A percentile compares a stretch with the other conserved stretches of the same genome.
Conservation (phyloP, 2,113 vertebrate species). For the Cololabis saira region DNA sequence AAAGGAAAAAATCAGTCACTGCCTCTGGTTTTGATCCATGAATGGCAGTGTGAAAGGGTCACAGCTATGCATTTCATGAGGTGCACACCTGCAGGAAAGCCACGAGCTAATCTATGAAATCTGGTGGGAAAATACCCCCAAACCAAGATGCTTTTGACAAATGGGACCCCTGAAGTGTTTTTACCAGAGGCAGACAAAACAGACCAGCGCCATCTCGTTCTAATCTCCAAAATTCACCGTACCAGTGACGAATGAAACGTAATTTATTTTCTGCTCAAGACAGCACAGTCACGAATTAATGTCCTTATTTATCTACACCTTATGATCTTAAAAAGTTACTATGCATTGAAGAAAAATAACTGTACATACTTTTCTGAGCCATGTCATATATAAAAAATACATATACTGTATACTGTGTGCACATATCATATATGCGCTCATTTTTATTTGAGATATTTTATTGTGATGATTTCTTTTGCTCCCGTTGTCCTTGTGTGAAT, state of each 20-base stretch:
- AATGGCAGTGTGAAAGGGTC: neutral
- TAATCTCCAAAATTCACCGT: conserved; percentile 21
- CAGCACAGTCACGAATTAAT: conserved; percentile 74
- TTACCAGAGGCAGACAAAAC: neutral
- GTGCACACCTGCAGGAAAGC: conserved; percentile 9
- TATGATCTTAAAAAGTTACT: conserved; percentile 81
- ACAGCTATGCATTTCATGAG: conserved; percentile 5
- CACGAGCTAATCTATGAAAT: conserved; percentile 5
- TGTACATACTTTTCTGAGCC: conserved; percentile 78
- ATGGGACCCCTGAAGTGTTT: conserved; percentile 17
- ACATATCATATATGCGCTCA: conserved; percentile 61
- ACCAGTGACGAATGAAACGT: conserved; percentile 78
- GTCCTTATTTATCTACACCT: conserved; percentile 84
- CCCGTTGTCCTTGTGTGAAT: conserved; percentile 41
- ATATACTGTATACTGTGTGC: conserved; percentile 50
- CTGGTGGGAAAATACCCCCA: conserved; percentile 4
- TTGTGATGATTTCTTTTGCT: conserved; percentile 52
- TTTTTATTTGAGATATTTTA: conserved; percentile 66
- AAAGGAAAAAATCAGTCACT: conserved; percentile 1
- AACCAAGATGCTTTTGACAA: conserved; percentile 31
- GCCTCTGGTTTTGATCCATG: conserved; percentile 4
- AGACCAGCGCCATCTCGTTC: conserved; percentile 13
- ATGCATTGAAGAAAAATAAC: conserved; percentile 79
- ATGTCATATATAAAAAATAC: conserved; percentile 77
- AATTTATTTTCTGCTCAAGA: conserved; percentile 87